Evolutionary conservation across 2,888 invertebrate genomes (phyloP).

Genomic region (Diachrysia chrysitis): DNA sequence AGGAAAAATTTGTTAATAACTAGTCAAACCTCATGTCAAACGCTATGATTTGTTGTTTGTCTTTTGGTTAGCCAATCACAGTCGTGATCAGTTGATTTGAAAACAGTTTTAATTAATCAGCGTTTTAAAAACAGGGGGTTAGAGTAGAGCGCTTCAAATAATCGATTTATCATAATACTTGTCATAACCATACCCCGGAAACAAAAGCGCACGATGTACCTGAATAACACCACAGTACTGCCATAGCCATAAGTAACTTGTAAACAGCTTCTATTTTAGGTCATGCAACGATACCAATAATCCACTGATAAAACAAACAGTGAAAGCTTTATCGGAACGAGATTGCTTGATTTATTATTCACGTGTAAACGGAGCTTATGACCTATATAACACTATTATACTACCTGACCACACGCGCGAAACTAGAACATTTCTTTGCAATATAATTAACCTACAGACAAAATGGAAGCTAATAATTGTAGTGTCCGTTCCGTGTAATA

Average conservation of each 20-base stretch:
- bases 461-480: constrained; percentile 71
- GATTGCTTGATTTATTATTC: constrained; percentile 41
- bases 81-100: too few relatives aligned
- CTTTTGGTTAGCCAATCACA: too few relatives aligned
- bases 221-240: background rate
- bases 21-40: too few relatives aligned
- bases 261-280: constrained; percentile 15
- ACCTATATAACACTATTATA: background rate
- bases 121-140: too few relatives aligned
- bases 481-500: constrained; percentile 73
- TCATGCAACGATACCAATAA: constrained; percentile 38
- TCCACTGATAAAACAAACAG: constrained; percentile 35
- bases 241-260: background rate
- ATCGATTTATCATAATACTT: background rate
- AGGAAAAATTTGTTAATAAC: too few relatives aligned
- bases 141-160: background rate
- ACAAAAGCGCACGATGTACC: background rate
- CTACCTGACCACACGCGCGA: constrained; percentile 58
- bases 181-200: background rate
- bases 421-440: constrained; percentile 64
- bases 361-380: constrained; percentile 35
- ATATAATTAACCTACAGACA: constrained; percentile 69
- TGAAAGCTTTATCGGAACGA: constrained; percentile 39
- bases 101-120: too few relatives aligned
- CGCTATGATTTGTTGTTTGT: too few relatives aligned